These are phyloP conservation scores for Leptopilina myrica DNA, from an alignment of 2,888 invertebrate species.

Conservation along the genomic window DNA sequence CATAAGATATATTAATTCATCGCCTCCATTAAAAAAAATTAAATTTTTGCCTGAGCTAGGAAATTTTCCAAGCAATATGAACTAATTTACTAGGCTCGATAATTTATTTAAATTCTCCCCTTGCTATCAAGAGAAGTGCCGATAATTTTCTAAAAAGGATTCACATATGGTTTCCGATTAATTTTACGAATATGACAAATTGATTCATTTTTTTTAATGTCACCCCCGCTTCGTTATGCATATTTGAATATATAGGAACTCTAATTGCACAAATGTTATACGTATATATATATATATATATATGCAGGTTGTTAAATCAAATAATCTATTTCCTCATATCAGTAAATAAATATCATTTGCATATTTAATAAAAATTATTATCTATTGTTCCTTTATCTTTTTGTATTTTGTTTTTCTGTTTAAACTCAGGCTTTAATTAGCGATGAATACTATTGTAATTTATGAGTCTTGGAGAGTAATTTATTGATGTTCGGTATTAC, in stretches of 20 bases:
- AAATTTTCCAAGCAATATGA: too few relatives aligned
- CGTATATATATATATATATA: too few relatives aligned
- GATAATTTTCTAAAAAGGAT: too few relatives aligned
- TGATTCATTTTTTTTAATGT: slow-evolving; percentile 1
- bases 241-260: neutral
- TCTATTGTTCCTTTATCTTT: neutral
- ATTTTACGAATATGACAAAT: neutral
- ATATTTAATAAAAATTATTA: neutral
- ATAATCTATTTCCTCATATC: neutral
- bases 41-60: too few relatives aligned
- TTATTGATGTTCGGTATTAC: slow-evolving; percentile 33
- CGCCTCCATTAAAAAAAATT: too few relatives aligned
- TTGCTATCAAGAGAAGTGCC: too few relatives aligned
- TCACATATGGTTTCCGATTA: slow-evolving; percentile 1
- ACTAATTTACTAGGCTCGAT: neutral
- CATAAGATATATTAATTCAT: too few relatives aligned
- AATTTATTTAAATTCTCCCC: too few relatives aligned
- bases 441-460: neutral
- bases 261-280: slow-evolving; percentile 1
- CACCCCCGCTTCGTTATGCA: neutral
- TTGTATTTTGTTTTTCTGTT: neutral
- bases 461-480: slow-evolving; percentile 19
- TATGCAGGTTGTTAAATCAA: neutral
- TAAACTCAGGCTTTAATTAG: neutral
- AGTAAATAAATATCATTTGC: neutral